Conservation (phyloP, 2,888 invertebrate species). For the Lasioglossum morio region DNA sequence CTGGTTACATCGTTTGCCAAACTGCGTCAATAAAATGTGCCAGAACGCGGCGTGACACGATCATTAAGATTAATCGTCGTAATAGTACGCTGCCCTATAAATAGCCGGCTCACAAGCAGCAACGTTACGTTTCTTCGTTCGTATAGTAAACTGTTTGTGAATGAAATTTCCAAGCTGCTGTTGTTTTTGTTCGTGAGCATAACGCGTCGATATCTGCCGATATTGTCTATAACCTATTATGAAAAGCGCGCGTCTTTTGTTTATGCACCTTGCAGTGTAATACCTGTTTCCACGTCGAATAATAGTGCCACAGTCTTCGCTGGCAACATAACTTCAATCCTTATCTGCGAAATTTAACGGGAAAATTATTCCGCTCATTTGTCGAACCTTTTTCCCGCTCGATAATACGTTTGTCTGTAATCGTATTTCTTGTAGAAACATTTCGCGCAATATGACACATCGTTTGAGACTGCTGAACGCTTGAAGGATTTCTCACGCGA, state of each 20-base stretch:
- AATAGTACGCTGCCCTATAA: constrained; percentile 24
- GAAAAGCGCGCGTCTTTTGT: neutral
- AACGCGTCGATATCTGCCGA: neutral
- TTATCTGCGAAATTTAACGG: neutral
- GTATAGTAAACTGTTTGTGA: neutral
- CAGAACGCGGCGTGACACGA: neutral
- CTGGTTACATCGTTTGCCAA: neutral
- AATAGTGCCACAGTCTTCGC: neutral
- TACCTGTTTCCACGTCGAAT: neutral
- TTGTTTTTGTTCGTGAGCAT: neutral
- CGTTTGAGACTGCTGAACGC: constrained; percentile 4
- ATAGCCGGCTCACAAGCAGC: constrained; percentile 10
- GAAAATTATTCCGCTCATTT: neutral
- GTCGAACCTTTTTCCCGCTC: no score
- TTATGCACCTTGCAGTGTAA: neutral
- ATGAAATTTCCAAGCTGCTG: neutral
- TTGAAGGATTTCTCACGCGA: neutral
- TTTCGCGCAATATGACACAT: neutral
- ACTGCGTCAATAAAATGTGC: neutral
- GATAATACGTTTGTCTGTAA: neutral
- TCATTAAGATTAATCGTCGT: constrained; percentile 9
- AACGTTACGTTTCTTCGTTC: neutral
- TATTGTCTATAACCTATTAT: neutral
- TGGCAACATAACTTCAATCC: neutral
- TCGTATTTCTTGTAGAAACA: neutral